Percentiles rank a stretch among this genome's conserved stretches.
These are phyloP conservation scores for Hemaris fuciformis DNA, from an alignment of 2,888 invertebrate genomes.

Conservation along the genomic window DNA sequence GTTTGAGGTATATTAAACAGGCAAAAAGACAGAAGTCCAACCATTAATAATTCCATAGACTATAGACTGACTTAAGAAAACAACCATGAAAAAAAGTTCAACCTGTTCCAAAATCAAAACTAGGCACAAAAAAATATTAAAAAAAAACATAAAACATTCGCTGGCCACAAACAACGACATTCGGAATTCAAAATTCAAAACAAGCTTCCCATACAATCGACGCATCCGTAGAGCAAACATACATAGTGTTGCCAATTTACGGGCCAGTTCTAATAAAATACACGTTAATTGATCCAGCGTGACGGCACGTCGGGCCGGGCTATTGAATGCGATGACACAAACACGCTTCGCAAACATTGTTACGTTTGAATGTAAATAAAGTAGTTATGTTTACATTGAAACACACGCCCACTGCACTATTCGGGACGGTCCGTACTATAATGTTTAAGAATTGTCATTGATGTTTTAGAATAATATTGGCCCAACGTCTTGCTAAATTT, in stretches of 20 bases:
- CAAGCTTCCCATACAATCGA: neutral
- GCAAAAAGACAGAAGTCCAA: too few relatives aligned
- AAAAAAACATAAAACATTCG: neutral
- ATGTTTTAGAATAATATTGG: neutral
- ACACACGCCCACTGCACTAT: neutral
- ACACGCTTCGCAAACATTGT: conserved; percentile 20
- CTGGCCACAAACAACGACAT: neutral
- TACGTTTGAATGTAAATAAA: conserved; percentile 12
- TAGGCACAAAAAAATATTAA: too few relatives aligned
- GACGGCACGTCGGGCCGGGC: conserved; percentile 27
- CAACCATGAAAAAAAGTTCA: too few relatives aligned
- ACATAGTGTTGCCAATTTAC: conserved; percentile 17
- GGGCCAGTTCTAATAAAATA: conserved; percentile 33
- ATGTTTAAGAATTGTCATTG: neutral
- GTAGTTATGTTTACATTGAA: neutral
- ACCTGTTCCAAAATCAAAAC: too few relatives aligned
- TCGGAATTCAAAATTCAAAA: neutral
- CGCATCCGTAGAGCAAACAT: conserved; percentile 9
- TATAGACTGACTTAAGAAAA: too few relatives aligned
- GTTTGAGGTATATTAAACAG: too few relatives aligned
- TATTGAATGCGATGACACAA: conserved; percentile 24
- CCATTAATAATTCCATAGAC: too few relatives aligned
- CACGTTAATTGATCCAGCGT: conserved; percentile 33
- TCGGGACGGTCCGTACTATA: neutral
- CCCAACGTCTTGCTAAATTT: too few relatives aligned